Base-by-base conservation (phyloP, 2,888 invertebrate species). In the Drosophila formosana region DNA sequence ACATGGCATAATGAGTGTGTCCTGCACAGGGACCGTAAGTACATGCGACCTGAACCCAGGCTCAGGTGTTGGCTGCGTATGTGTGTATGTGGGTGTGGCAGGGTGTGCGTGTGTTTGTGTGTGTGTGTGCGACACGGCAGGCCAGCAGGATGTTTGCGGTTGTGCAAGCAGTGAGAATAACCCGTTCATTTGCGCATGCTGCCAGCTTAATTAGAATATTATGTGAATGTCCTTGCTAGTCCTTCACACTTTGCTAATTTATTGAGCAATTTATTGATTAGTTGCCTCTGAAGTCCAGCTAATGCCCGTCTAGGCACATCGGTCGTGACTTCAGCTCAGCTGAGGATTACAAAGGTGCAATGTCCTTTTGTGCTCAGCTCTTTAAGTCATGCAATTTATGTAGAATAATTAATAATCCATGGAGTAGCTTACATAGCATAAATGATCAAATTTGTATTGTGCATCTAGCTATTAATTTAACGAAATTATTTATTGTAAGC, bases 1-100 rank as follows among this genome's bases (percentile, higher is more conserved):
- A 80, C 88, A 87, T 72, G 82, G 75, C 75, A 73, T 81, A 87
- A 87, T 87, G 87, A 82, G 75, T 57, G 69, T 72, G 58, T 79
- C 60, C 80, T 62, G 62, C 26, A 49, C 55, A 67, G 57, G 37
- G 46, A 60, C 51, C 25, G 30, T n/a, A 55, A 73, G 78, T 66
- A 78, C 61, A 56, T 52, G 41, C 70, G 52, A 55, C 47, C 60
- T 60, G 43, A 8, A 43, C 18, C 18, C 39, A 25, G 45, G 57
- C 56, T 55, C 53, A 63, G 56, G 51, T 72, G 60, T 43, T 32
- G 43, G 56, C 37, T 32, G 43, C 32, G 34, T 34, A 2, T 34
- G 18, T 51, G 28, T 39, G 32, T 30, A 56, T 18, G 32, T 39
- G 49, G 47, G 30, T 41, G 45, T 43, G n/a, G 43, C 51, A 6